Evolutionary conservation across 1,140 invertebrate genomes (phyloP).

Genomic region (Drosophila paulistorum): DNA sequence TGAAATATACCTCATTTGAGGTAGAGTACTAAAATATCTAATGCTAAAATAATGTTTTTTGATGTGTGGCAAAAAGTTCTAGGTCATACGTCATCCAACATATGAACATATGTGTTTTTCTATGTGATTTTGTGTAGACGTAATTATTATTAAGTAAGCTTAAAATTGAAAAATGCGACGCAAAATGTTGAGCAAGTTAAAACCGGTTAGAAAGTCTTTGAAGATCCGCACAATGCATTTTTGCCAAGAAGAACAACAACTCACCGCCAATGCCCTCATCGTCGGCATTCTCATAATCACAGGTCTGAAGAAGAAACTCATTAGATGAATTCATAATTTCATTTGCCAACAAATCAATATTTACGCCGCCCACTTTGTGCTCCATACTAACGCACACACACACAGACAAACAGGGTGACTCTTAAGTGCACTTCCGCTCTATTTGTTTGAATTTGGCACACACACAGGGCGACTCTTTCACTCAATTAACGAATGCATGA

Average conservation of each 20-base stretch:
- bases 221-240: slow-evolving; percentile 1
- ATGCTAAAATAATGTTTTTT: slow-evolving; percentile 60
- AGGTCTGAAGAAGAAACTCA: slow-evolving; percentile 27
- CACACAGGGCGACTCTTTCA: slow-evolving; percentile 4
- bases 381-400: slow-evolving; percentile 15
- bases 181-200: slow-evolving; percentile 19
- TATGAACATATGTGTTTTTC: slow-evolving; percentile 25
- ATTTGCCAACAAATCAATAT: slow-evolving; percentile 14
- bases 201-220: slow-evolving; percentile 19
- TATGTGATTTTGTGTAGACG: slow-evolving; percentile 26
- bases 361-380: slow-evolving; percentile 18
- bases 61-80: slow-evolving; percentile 43
- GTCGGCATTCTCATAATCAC: slow-evolving; percentile 50
- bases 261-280: slow-evolving; percentile 74
- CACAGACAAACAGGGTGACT: background rate
- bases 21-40: slow-evolving; percentile 40
- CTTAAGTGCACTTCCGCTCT: slow-evolving; percentile 47
- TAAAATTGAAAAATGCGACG: slow-evolving; percentile 38
- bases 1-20: background rate
- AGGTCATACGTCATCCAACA: slow-evolving; percentile 47
- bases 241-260: slow-evolving; percentile 17
- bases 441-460: slow-evolving; percentile 46
- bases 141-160: slow-evolving; percentile 18
- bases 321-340: slow-evolving; percentile 21
- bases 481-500: slow-evolving; percentile 41